These are phyloP conservation scores for Sarcoramphus papa DNA, from an alignment of 2,797 vertebrate genomes.

Conservation along the genomic window DNA sequence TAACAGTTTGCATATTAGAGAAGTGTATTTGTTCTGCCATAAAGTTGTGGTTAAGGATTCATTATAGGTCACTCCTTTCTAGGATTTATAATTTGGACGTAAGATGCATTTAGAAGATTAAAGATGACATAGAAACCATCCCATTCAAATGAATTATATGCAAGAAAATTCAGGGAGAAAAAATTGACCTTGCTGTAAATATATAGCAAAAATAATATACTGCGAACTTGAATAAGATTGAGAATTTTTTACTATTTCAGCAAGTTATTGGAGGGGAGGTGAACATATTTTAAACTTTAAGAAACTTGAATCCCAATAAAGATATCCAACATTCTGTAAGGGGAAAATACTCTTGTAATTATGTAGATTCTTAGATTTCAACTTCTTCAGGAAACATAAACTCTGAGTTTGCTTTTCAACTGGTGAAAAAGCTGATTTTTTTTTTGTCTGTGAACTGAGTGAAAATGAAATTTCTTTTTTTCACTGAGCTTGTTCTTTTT, in stretches of 20 bases:
- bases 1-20: constrained; percentile 55
- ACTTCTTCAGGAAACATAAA: not conserved
- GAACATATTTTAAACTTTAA: not conserved
- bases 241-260: not conserved
- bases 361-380: not conserved
- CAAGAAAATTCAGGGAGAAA: constrained; percentile 13
- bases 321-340: not conserved
- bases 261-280: not conserved
- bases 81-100: constrained; percentile 39
- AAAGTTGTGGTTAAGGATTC: constrained; percentile 33
- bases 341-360: not conserved
- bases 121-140: constrained; percentile 14
- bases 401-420: not conserved
- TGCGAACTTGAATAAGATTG: not conserved
- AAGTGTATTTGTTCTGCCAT: constrained; percentile 48
- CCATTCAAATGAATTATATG: constrained; percentile 25
- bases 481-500: not conserved
- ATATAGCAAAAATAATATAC: constrained; percentile 9
- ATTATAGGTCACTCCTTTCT: constrained; percentile 43
- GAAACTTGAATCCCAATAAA: not conserved
- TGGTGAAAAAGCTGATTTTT: not conserved
- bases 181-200: constrained; percentile 22
- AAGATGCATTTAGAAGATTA: constrained; percentile 46
- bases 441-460: not conserved
- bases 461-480: not conserved